These are phyloP conservation scores for Parascotia fuliginaria DNA, from an alignment of 2,888 invertebrate species.

Conservation along the genomic window DNA sequence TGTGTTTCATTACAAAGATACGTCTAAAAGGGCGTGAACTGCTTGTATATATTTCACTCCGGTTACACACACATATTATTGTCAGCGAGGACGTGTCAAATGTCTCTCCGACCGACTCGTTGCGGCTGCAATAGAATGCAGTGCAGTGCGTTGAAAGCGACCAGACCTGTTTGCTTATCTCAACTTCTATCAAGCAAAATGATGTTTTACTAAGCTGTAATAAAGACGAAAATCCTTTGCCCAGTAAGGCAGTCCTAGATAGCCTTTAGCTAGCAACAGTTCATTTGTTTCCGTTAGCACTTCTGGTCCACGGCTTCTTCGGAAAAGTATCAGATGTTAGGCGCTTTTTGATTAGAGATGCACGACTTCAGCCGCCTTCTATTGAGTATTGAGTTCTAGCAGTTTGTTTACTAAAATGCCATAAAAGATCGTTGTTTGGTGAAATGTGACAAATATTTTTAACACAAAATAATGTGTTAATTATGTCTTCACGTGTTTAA, in stretches of 20 bases:
- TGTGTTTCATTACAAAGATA: conserved; percentile 17
- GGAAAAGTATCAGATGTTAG: conserved; percentile 74
- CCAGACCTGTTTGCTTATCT: conserved; percentile 73
- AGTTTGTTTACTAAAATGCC: conserved; percentile 44
- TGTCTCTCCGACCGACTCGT: conserved; percentile 74
- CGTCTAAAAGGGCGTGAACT: conserved; percentile 30
- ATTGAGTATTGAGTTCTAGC: conserved; percentile 47
- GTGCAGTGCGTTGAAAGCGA: conserved; percentile 71
- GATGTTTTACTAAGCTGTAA: conserved; percentile 39
- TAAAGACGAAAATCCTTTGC: conserved; percentile 46
- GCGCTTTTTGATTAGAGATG: conserved; percentile 69
- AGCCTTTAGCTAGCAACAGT: conserved; percentile 73
- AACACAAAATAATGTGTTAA: conserved; percentile 59
- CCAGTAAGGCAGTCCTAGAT: conserved; percentile 51
- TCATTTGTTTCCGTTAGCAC: conserved; percentile 82
- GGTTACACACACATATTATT: conserved; percentile 70
- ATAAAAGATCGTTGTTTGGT: conserved; percentile 43
- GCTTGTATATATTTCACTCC: conserved; percentile 56
- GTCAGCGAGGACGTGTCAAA: conserved; percentile 78
- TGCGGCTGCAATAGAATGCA: conserved; percentile 79
- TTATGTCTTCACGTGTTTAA: conserved; percentile 54
- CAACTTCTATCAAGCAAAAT: conserved; percentile 50
- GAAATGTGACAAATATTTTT: conserved; percentile 53
- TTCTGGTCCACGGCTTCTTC: conserved; percentile 70
- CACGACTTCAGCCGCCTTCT: conserved; percentile 59